These are phyloP conservation scores for Zelostemma sp. DNA, from an alignment of 1,140 invertebrate species.

Conservation along the genomic window DNA sequence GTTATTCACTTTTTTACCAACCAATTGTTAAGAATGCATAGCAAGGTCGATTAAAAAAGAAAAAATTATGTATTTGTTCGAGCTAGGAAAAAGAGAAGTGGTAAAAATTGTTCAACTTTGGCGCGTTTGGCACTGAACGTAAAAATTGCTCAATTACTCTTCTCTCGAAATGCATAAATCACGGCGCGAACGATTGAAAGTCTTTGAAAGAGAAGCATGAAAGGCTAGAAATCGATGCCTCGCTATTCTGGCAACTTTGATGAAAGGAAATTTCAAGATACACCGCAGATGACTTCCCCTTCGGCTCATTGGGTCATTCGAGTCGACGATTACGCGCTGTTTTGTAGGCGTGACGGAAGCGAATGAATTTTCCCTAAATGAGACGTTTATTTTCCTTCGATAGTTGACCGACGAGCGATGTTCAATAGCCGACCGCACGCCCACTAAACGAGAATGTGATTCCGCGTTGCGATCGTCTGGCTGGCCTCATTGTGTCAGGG, in stretches of 20 bases:
- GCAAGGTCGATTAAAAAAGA: no score
- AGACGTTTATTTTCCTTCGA: conserved; percentile 56
- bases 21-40: no score
- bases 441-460: conserved; percentile 49
- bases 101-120: no score
- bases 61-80: no score
- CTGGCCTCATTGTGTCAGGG: conserved; percentile 51
- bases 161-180: conserved; percentile 26
- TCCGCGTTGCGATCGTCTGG: conserved; percentile 41
- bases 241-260: conserved; percentile 28
- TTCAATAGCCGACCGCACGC: conserved; percentile 45
- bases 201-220: conserved; percentile 31
- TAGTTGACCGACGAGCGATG: conserved; percentile 36
- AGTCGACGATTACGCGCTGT: conserved; percentile 52
- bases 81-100: no score
- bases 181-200: conserved; percentile 28
- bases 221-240: conserved; percentile 40
- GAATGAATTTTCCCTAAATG: conserved; percentile 56
- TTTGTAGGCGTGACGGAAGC: conserved; percentile 54
- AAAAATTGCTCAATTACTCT: no score
- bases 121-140: no score
- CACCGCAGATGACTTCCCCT: conserved; percentile 18
- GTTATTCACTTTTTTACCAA: no score
- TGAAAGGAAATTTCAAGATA: conserved; percentile 24
- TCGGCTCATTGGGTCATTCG: conserved; percentile 32